Evolutionary conservation across 2,888 invertebrate species (phyloP).

Genomic region (Trachelus troglodyta): DNA sequence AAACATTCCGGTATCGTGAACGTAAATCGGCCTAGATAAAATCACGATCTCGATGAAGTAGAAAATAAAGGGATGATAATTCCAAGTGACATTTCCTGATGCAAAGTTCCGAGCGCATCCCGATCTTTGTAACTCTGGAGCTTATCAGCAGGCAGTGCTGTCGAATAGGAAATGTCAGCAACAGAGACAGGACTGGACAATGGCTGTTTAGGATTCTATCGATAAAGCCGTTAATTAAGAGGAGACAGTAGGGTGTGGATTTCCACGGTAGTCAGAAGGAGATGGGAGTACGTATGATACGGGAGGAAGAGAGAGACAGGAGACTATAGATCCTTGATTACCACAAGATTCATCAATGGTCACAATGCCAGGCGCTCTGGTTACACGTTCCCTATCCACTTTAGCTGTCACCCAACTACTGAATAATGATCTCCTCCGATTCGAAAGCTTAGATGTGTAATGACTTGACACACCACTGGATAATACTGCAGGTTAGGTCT

Average conservation of each 20-base stretch:
- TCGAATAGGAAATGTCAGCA: background rate
- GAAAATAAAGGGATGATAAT: background rate
- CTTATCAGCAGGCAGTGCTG: background rate
- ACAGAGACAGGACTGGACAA: background rate
- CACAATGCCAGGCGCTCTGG: constrained; percentile 20
- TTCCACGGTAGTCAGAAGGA: background rate
- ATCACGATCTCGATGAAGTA: background rate
- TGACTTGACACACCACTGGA: constrained; percentile 40
- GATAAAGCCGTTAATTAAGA: constrained; percentile 16
- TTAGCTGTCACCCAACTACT: constrained; percentile 23
- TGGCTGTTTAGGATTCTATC: constrained; percentile 7
- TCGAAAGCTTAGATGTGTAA: constrained; percentile 32
- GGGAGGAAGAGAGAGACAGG: constrained; percentile 5
- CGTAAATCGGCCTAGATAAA: background rate
- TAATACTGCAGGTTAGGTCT: constrained; percentile 37
- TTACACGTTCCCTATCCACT: constrained; percentile 21
- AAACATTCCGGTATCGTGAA: background rate
- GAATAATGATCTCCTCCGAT: constrained; percentile 46
- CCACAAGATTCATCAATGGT: constrained; percentile 23
- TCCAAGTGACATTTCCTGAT: background rate
- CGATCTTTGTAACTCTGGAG: background rate
- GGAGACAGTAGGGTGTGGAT: background rate
- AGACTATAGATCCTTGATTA: constrained; percentile 21
- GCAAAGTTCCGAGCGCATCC: background rate
- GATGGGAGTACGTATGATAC: background rate